phyloP scores from a whole-genome alignment of 2,888 invertebrate species.

The Yponomeuta cagnagella region DNA sequence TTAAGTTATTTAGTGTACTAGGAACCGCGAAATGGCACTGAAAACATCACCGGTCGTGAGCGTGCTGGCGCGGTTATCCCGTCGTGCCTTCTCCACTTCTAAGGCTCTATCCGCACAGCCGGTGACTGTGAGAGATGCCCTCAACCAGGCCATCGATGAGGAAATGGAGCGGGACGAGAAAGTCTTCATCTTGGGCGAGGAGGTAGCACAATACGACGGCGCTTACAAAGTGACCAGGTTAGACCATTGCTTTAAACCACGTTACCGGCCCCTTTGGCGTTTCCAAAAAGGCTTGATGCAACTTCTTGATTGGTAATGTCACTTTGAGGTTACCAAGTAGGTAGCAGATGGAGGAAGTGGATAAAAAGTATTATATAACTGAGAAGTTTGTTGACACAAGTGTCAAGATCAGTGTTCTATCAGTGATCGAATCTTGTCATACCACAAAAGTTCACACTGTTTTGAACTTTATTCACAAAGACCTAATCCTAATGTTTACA shows the following conservation, averaged over 20 bases:
- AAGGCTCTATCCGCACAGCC: conserved; percentile 70
- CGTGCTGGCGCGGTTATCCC: conserved; percentile 45
- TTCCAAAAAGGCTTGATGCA: not conserved
- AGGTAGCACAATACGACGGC: conserved; percentile 99
- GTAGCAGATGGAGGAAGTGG: not conserved
- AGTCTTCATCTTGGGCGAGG: conserved; percentile 95
- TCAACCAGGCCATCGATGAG: conserved; percentile 97
- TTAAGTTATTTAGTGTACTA: conserved; percentile 22
- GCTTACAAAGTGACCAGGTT: conserved; percentile 93
- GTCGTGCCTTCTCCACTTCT: conserved; percentile 62
- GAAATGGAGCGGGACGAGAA: conserved; percentile 95
- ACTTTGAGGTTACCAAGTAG: not conserved
- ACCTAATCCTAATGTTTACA: not conserved
- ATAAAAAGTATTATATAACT: conserved; percentile 46
- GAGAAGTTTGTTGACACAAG: conserved; percentile 41
- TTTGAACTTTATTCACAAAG: not conserved
- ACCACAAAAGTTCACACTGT: not conserved
- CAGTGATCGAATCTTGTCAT: conserved; percentile 2
- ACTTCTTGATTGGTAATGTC: not conserved
- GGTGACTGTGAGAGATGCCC: conserved; percentile 96
- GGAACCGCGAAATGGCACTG: conserved; percentile 55
- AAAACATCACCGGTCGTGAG: conserved; percentile 62
- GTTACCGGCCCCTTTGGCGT: not conserved
- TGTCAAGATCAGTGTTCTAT: conserved; percentile 25
- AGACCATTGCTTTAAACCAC: conserved; percentile 12